Evolutionary conservation across 2,888 invertebrate species (phyloP).

Genomic region (Endomychus coccineus): DNA sequence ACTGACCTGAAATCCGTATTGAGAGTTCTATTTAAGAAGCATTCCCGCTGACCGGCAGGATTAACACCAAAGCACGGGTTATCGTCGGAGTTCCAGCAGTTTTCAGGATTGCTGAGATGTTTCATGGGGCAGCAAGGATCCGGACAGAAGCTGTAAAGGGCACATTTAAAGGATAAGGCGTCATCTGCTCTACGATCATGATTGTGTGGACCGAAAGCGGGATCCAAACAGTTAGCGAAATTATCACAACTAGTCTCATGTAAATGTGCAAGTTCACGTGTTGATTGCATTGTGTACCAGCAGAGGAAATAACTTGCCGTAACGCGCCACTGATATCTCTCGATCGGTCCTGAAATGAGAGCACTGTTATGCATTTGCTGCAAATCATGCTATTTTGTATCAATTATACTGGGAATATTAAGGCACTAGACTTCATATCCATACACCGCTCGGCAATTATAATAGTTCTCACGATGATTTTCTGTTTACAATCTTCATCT

Average conservation of each 20-base stretch:
- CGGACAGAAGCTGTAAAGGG: constrained; percentile 59
- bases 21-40: constrained; percentile 34
- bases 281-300: constrained; percentile 55
- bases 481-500: too few species aligned
- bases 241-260: constrained; percentile 53
- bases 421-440: too few species aligned
- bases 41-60: constrained; percentile 32
- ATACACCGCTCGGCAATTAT: too few species aligned
- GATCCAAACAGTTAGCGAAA: constrained; percentile 51
- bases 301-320: constrained; percentile 62
- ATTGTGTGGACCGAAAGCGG: constrained; percentile 41
- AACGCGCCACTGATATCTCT: constrained; percentile 56
- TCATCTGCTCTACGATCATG: constrained; percentile 53
- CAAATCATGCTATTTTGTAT: too few species aligned
- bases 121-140: constrained; percentile 55
- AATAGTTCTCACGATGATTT: too few species aligned
- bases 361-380: too few species aligned
- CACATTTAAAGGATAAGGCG: constrained; percentile 50
- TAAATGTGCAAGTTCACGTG: constrained; percentile 46
- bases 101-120: constrained; percentile 39
- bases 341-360: constrained; percentile 45
- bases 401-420: too few species aligned
- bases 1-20: constrained; percentile 40
- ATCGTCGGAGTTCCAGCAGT: constrained; percentile 42
- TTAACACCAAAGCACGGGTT: constrained; percentile 51